Evolutionary conservation across 2,797 vertebrate genomes (phyloP).

Genomic region (Sebastes nivosus): DNA sequence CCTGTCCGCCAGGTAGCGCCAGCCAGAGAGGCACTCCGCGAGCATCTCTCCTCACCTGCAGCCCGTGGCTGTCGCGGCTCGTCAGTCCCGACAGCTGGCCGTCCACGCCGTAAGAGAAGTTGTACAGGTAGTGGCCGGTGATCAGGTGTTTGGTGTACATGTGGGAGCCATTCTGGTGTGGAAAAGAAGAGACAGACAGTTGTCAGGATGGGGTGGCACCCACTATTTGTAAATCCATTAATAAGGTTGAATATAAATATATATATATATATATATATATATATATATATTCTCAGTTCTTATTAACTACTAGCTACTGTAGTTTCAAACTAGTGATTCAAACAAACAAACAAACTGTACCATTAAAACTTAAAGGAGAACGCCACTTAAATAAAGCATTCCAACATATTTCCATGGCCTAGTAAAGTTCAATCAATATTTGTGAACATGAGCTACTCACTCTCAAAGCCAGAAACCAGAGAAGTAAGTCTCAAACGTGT

Average conservation of each 20-base stretch:
- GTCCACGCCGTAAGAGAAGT: constrained; percentile 91
- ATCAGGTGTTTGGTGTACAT: constrained; percentile 94
- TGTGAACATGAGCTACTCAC: too few relatives aligned
- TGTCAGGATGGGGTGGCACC: neutral
- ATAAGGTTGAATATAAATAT: neutral
- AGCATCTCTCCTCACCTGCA: constrained; percentile 91
- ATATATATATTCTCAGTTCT: neutral
- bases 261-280: too few relatives aligned
- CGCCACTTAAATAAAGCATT: neutral
- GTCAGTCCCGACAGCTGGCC: constrained; percentile 86
- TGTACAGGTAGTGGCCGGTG: constrained; percentile 92
- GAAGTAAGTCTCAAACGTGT: too few relatives aligned
- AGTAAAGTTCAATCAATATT: too few relatives aligned
- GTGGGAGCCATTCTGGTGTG: constrained; percentile 90
- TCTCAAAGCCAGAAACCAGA: too few relatives aligned
- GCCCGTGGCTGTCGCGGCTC: constrained; percentile 85
- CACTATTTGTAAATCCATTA: neutral
- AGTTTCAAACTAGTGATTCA: neutral
- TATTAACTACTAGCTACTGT: neutral
- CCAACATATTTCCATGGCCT: neutral
- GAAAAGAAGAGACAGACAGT: neutral
- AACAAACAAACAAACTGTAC: too few relatives aligned
- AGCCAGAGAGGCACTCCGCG: constrained; percentile 93
- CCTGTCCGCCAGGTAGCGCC: constrained; percentile 91
- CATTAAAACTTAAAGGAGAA: neutral